Percentiles rank a stretch among this genome's conserved stretches.
Evolutionary conservation across 2,797 vertebrate species (phyloP).

Genomic region (Alauda arvensis): DNA sequence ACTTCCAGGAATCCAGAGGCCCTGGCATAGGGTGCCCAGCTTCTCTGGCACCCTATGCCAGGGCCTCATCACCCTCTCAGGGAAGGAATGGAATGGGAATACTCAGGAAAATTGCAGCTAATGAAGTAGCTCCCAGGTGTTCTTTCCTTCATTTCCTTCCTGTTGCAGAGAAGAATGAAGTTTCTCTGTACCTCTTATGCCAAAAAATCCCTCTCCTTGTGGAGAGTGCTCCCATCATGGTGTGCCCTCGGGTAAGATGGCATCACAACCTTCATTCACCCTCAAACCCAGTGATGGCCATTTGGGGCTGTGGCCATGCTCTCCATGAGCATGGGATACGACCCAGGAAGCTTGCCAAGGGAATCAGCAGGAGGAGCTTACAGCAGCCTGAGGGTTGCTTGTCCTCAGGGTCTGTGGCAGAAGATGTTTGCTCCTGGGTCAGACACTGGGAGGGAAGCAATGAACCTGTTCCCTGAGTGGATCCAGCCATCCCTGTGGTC

Average conservation of each 20-base stretch:
- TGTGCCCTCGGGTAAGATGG: neutral
- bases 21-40: too few species aligned
- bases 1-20: neutral
- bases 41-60: neutral
- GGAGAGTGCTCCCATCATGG: too few species aligned
- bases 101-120: neutral
- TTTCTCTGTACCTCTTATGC: neutral
- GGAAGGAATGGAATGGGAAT: neutral
- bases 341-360: neutral
- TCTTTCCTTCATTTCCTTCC: neutral
- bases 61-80: fast-evolving
- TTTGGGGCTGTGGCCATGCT: neutral
- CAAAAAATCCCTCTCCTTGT: neutral
- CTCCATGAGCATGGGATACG: neutral
- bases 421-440: neutral
- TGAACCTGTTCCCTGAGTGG: neutral
- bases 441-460: neutral
- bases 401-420: neutral
- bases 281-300: neutral
- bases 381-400: neutral
- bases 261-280: neutral
- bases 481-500: too few species aligned
- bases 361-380: neutral
- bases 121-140: neutral
- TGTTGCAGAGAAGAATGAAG: neutral